Conservation (phyloP, 1,140 invertebrate species). For the Bombyx mori region ASM3026992v2 NC_085129.1:18298501-18299000, state of each 20-base stretch:
- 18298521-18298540: too few relatives aligned
- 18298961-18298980: conserved; percentile 92
- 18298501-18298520: too few relatives aligned
- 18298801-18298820: conserved; percentile 50
- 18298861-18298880: conserved; percentile 93
- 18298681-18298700: neutral
- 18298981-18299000: conserved; percentile 90
- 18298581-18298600: too few relatives aligned
- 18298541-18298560: too few relatives aligned
- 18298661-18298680: too few relatives aligned
- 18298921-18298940: conserved; percentile 94
- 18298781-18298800: conserved; percentile 47
- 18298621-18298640: too few relatives aligned
- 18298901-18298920: conserved; percentile 93
- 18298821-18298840: conserved; percentile 21
- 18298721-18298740: conserved; percentile 56
- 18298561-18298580: too few relatives aligned
- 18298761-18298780: conserved; percentile 57
- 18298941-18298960: conserved; percentile 93
- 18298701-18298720: neutral
- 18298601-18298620: too few relatives aligned
- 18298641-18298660: too few relatives aligned
- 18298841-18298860: conserved; percentile 76
- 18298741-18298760: conserved; percentile 60
- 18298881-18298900: conserved; percentile 95